Evolutionary conservation across 92 coral and sea anemone species (phyloP).

Genomic region (Umimayanthus kanabou): DNA sequence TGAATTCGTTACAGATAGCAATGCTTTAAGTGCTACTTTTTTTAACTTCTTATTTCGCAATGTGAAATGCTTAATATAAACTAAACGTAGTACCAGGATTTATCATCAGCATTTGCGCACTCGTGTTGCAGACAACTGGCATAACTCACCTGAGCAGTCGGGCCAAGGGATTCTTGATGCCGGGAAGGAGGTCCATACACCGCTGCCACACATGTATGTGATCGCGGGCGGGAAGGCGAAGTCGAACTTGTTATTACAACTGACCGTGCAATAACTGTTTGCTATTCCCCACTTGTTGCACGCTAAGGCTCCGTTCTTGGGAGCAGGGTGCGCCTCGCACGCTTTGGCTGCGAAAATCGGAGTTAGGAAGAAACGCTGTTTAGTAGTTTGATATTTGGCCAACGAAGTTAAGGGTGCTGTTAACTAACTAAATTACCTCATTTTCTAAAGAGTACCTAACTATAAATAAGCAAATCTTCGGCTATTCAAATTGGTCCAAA

Average conservation of each 20-base stretch:
- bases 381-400: background rate
- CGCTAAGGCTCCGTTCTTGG: constrained; percentile 85
- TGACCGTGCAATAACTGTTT: constrained; percentile 65
- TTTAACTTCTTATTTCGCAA: too few relatives aligned
- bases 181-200: constrained; percentile 68
- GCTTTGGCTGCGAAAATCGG: constrained; percentile 54
- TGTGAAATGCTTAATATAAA: too few relatives aligned
- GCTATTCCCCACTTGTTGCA: constrained; percentile 73
- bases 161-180: constrained; percentile 78
- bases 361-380: background rate
- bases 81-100: too few relatives aligned
- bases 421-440: too few relatives aligned
- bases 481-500: too few relatives aligned
- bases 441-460: background rate
- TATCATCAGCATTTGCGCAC: too few relatives aligned
- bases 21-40: too few relatives aligned
- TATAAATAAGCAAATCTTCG: too few relatives aligned
- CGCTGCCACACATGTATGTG: constrained; percentile 67
- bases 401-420: background rate
- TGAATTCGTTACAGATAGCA: too few relatives aligned
- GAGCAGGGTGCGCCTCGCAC: constrained; percentile 68
- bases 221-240: constrained; percentile 81
- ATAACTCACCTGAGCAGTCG: constrained; percentile 75
- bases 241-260: constrained; percentile 72
- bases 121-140: too few relatives aligned